Evolutionary conservation across 2,113 vertebrate species (phyloP).

Genomic region (Gavia stellata): DNA sequence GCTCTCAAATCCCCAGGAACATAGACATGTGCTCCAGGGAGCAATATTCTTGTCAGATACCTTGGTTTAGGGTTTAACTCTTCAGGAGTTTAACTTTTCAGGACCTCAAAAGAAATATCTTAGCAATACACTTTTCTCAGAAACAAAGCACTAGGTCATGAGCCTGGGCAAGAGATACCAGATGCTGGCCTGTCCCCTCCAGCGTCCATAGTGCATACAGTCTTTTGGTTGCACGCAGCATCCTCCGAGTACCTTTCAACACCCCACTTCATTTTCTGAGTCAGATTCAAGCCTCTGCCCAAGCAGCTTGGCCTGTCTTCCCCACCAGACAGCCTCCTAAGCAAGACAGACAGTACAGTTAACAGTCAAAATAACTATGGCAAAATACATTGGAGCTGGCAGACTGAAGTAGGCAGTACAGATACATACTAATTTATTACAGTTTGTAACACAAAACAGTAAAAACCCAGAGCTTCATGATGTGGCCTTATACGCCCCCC

Average conservation of each 20-base stretch:
- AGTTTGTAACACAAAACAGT: neutral
- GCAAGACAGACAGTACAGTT: neutral
- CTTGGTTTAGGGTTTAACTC: neutral
- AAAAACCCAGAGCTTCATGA: neutral
- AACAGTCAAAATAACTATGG: neutral
- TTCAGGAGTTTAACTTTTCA: neutral
- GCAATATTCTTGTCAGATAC: neutral
- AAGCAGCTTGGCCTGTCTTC: neutral
- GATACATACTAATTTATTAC: neutral
- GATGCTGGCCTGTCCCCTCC: neutral
- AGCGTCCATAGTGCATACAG: neutral
- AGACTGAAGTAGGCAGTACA: neutral
- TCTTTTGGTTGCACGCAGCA: neutral
- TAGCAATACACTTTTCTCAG: neutral
- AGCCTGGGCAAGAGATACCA: neutral
- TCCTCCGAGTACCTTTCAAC: neutral
- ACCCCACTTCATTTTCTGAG: neutral
- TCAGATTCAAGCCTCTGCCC: neutral
- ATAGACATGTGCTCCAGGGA: rapidly evolving
- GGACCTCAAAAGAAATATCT: neutral
- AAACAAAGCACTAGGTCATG: neutral
- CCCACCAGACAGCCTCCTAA: neutral
- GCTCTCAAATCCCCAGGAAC: neutral
- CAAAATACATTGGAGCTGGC: neutral
- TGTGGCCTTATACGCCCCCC: neutral